Conservation (phyloP, 2,888 invertebrate species). For the Athalia cordata region DNA sequence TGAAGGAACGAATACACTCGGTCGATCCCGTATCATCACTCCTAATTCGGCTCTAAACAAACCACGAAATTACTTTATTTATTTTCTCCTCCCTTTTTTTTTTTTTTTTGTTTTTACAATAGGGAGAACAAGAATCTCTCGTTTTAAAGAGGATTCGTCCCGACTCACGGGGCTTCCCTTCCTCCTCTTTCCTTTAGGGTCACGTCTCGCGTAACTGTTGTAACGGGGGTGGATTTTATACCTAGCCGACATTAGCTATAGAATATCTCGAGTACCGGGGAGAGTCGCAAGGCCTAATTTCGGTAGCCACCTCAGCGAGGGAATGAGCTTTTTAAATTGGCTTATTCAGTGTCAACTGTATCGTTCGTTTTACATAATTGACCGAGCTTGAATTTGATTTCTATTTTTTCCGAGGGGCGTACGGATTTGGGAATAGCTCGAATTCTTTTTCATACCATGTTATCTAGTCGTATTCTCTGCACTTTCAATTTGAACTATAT, state of each 20-base stretch:
- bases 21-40: constrained; percentile 45
- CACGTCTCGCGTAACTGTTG: constrained; percentile 7
- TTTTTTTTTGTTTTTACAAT: constrained; percentile 27
- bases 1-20: neutral
- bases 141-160: constrained; percentile 32
- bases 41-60: constrained; percentile 68
- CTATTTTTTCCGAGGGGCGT: neutral
- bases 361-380: constrained; percentile 42
- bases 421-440: no score
- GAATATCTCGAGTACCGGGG: neutral
- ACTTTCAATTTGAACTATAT: no score
- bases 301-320: constrained; percentile 59
- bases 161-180: constrained; percentile 15
- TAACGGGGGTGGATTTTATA: neutral
- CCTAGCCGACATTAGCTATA: neutral
- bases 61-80: constrained; percentile 72
- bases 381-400: constrained; percentile 23
- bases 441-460: no score
- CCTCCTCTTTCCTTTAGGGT: constrained; percentile 12
- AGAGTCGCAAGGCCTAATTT: constrained; percentile 64
- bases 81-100: constrained; percentile 34
- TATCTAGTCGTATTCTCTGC: no score
- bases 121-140: constrained; percentile 38
- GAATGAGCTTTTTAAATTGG: constrained; percentile 73
- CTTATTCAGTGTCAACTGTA: constrained; percentile 54